These are phyloP conservation scores for Acanthosepion lycidas DNA, from an alignment of 2,888 invertebrate species.

Conservation along the genomic window DNA sequence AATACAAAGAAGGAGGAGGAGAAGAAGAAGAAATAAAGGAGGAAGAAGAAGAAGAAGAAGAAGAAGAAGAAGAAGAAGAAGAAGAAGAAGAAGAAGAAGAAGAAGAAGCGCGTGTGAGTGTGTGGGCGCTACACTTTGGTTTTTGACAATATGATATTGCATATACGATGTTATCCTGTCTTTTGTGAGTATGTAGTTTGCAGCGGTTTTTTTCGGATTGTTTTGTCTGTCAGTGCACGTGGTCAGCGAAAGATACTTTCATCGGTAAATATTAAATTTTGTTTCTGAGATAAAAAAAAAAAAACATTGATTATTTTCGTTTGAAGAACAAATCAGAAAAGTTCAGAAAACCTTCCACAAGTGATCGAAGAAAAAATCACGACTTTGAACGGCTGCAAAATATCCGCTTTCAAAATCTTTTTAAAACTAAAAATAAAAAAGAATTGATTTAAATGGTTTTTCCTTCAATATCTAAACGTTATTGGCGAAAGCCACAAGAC, in stretches of 20 bases:
- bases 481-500: background rate
- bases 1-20: too few relatives aligned
- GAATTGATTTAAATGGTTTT: background rate
- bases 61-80: too few relatives aligned
- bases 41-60: too few relatives aligned
- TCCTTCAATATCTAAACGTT: background rate
- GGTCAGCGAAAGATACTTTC: background rate
- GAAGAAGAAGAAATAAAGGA: too few relatives aligned
- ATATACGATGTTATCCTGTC: too few relatives aligned
- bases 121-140: too few relatives aligned
- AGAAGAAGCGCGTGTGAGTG: too few relatives aligned
- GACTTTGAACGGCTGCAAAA: background rate
- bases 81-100: too few relatives aligned
- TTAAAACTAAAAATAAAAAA: background rate
- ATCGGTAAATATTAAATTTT: background rate
- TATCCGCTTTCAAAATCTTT: background rate
- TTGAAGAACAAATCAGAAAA: background rate
- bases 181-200: too few relatives aligned
- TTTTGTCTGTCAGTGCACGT: background rate
- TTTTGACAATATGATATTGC: too few relatives aligned
- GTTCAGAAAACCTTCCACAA: background rate
- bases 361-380: background rate
- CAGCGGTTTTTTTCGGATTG: too few relatives aligned
- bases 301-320: background rate
- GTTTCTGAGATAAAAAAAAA: background rate